A percentile compares a stretch with the other conserved stretches of the same genome.
phyloP scores from a whole-genome alignment of 2,888 invertebrate genomes.

The Trachelus troglodyta region DNA sequence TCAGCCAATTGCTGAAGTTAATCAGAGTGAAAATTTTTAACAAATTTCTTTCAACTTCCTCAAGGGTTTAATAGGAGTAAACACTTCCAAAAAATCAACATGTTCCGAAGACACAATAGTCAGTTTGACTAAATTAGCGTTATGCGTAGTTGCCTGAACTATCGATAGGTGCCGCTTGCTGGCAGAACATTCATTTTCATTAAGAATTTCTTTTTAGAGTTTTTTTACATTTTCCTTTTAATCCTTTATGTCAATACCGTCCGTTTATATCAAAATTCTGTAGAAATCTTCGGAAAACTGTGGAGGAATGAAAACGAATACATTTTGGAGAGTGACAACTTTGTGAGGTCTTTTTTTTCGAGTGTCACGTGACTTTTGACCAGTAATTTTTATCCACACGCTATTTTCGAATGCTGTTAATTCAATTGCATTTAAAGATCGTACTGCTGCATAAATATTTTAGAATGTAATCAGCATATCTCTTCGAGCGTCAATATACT shows the following conservation, averaged over 20 bases:
- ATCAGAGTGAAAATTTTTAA: neutral
- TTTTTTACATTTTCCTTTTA: neutral
- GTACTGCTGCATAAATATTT: neutral
- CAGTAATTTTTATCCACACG: neutral
- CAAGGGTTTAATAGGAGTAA: neutral
- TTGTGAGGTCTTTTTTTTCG: neutral
- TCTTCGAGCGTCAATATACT: neutral
- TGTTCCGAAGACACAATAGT: neutral
- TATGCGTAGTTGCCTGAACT: neutral
- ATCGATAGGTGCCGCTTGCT: neutral
- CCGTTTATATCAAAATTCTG: neutral
- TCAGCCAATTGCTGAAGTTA: neutral
- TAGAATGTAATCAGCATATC: neutral
- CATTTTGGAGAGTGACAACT: neutral
- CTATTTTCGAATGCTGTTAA: neutral
- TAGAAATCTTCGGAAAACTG: neutral
- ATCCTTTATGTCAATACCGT: neutral
- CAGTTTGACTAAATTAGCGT: neutral
- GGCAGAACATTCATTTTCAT: neutral
- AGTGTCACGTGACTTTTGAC: neutral
- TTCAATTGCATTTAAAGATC: neutral
- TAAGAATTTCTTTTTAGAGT: neutral
- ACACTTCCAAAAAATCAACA: neutral
- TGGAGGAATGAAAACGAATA: neutral
- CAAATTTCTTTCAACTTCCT: neutral